Conservation (phyloP, 2,113 vertebrate species). For the Myiopsitta monachus region DNA sequence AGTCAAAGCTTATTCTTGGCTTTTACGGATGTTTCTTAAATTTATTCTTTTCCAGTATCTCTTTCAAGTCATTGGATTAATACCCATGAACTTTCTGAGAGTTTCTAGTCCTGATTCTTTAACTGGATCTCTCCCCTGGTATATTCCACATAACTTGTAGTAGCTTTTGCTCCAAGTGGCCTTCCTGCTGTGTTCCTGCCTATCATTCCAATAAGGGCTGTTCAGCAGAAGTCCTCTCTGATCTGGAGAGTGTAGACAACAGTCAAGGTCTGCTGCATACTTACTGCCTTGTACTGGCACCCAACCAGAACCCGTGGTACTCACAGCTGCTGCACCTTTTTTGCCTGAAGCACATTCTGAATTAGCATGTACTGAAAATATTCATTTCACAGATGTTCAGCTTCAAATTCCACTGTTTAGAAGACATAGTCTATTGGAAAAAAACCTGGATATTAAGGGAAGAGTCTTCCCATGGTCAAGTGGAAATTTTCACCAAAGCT, state of each 20-base stretch:
- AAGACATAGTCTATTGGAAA: background rate
- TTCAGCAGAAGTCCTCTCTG: background rate
- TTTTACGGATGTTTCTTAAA: background rate
- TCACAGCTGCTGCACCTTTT: conserved; percentile 67
- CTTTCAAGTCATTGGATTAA: background rate
- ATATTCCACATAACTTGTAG: background rate
- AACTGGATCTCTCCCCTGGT: background rate
- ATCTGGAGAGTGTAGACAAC: background rate
- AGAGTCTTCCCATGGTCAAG: background rate
- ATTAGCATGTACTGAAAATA: conserved; percentile 60
- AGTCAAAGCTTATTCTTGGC: background rate
- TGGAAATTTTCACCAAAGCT: background rate
- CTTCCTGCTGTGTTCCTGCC: background rate
- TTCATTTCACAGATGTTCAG: conserved; percentile 61
- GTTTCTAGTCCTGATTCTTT: background rate
- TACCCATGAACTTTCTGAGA: background rate
- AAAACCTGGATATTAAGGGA: background rate
- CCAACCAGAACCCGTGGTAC: conserved; percentile 56
- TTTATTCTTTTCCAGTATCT: background rate
- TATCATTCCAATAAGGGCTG: background rate
- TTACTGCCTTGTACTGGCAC: conserved; percentile 38
- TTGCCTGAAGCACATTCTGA: conserved; percentile 51
- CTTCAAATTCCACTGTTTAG: conserved; percentile 30
- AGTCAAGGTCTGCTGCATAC: background rate
- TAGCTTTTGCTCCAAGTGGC: background rate